A percentile compares a stretch with the other conserved stretches of the same genome.
These are phyloP conservation scores for Bembecia ichneumoniformis DNA, from an alignment of 2,888 invertebrate species.

Conservation along the genomic window DNA sequence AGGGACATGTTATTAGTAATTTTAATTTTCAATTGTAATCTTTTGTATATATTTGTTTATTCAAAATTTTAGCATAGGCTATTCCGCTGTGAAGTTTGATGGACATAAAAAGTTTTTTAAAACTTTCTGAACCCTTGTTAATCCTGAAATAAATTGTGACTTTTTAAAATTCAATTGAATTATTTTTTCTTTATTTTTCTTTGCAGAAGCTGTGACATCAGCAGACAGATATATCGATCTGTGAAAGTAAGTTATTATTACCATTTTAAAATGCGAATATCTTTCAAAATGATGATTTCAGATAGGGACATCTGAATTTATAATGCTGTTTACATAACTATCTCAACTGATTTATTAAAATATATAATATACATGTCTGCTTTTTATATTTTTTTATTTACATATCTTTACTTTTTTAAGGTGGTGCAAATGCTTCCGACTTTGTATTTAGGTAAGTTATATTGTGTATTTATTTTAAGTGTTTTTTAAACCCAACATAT, in stretches of 20 bases:
- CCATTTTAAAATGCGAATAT: neutral
- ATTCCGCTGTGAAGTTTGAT: conserved; percentile 52
- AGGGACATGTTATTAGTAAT: conserved; percentile 30
- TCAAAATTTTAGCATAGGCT: conserved; percentile 47
- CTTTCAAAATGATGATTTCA: conserved; percentile 14
- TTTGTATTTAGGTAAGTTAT: too few relatives aligned
- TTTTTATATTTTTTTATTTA: neutral
- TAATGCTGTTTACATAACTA: conserved; percentile 21
- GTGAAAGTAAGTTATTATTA: neutral
- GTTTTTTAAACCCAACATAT: too few relatives aligned
- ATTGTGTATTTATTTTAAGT: neutral
- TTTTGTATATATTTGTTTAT: conserved; percentile 13
- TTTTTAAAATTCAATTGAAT: neutral
- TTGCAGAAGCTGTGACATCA: neutral
- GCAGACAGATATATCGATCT: neutral
- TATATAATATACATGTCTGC: neutral
- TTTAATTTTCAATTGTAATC: conserved; percentile 11
- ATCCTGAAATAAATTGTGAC: neutral
- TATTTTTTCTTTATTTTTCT: neutral
- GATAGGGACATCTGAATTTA: conserved; percentile 20
- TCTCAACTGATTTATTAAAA: conserved; percentile 10
- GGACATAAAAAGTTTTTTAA: conserved; percentile 24
- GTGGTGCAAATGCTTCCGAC: too few relatives aligned
- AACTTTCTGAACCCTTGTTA: conserved; percentile 36
- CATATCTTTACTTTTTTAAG: too few relatives aligned